Percentiles rank a stretch among this genome's conserved stretches.
Conservation (phyloP, 2,113 vertebrate species). For the Ophthalmolycus amberensis region DNA sequence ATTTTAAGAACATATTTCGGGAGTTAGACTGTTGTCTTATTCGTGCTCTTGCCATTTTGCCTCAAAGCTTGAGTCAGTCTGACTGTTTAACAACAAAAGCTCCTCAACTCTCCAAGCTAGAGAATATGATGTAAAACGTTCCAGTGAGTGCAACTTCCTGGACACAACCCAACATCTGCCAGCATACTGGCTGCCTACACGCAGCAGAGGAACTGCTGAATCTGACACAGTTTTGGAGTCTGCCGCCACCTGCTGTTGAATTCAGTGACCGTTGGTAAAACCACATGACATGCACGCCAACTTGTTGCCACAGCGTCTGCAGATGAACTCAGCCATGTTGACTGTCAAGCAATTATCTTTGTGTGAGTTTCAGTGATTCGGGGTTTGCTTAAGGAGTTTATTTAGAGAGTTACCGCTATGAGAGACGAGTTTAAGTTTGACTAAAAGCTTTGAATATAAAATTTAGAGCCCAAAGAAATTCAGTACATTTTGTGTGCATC, state of each 20-base stretch:
- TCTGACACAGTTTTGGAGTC: background rate
- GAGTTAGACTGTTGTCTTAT: background rate
- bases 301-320: background rate
- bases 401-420: background rate
- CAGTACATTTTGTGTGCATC: background rate
- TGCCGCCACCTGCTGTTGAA: conserved; percentile 75
- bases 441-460: background rate
- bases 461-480: background rate
- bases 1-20: too few relatives aligned
- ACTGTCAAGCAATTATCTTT: background rate
- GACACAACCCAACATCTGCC: conserved; percentile 11
- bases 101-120: too few relatives aligned
- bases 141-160: background rate
- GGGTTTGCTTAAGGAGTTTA: background rate
- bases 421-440: background rate
- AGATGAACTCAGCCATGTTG: background rate
- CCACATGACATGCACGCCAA: background rate
- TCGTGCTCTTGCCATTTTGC: background rate
- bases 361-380: background rate
- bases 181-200: background rate
- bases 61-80: background rate
- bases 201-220: background rate
- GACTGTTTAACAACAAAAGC: too few relatives aligned
- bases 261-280: background rate
- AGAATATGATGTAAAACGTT: background rate